Evolutionary conservation across 1,140 invertebrate species (phyloP).

Genomic region (Zaprionus ghesquierei): DNA sequence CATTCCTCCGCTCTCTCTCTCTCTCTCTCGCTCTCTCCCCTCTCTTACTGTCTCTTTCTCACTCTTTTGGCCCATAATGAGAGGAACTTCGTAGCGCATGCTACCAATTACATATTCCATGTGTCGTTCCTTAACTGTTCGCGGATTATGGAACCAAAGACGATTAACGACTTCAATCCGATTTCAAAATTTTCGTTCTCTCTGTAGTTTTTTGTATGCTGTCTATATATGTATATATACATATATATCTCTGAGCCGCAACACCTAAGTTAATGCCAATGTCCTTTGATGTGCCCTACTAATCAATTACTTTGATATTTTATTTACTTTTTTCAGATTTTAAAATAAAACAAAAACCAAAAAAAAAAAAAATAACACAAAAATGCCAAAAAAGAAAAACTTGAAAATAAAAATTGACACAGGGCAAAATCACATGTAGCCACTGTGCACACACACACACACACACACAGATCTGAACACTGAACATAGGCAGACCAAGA

Average conservation of each 20-base stretch:
- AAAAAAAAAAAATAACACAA: constrained; percentile 50
- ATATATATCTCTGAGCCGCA: constrained; percentile 46
- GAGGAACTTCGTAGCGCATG: background rate
- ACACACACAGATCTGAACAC: constrained; percentile 11
- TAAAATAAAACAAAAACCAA: constrained; percentile 44
- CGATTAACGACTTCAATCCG: background rate
- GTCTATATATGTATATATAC: too few relatives aligned
- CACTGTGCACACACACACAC: constrained; percentile 8
- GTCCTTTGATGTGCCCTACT: constrained; percentile 42
- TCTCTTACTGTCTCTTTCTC: background rate
- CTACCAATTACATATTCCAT: background rate
- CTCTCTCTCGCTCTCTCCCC: background rate
- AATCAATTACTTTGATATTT: constrained; percentile 38
- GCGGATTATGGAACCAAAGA: background rate
- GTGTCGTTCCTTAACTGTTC: background rate
- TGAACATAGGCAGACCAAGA: background rate
- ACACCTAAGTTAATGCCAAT: constrained; percentile 30
- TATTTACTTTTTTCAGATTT: constrained; percentile 52
- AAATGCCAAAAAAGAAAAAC: constrained; percentile 32
- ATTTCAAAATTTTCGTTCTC: background rate
- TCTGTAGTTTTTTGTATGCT: constrained; percentile 19
- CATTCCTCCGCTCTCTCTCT: background rate
- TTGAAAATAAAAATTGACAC: constrained; percentile 7
- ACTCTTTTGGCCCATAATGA: background rate
- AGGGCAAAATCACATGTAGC: constrained; percentile 9